Base-by-base conservation (phyloP, 2,797 vertebrate species). In the Poeciliopsis turneri region DNA sequence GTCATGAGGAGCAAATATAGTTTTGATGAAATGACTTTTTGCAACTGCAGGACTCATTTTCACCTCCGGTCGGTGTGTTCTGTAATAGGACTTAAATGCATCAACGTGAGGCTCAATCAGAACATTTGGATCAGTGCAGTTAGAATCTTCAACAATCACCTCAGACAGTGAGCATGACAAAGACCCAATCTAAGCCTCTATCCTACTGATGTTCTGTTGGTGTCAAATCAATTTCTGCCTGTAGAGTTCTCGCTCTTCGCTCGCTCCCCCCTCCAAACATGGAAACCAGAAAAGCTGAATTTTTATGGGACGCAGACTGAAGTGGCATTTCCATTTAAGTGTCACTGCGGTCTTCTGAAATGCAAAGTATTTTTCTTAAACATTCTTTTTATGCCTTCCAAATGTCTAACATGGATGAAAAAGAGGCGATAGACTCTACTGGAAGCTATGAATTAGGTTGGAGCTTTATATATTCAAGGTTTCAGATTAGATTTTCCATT, bases 211-310 rank as follows among this genome's bases (percentile, higher is more conserved):
- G 82, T 87, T 83, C 86, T 83, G 74, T 90, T 91, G 82, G 81
- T 88, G 83, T 87, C 81, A 90, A 94, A 94, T 94, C 64, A 4
- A 93, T 93, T 94, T 88, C 82, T 86, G 87, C 83, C 87, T 91
- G 92, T 83, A 36, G 66, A 77, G 74, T 79, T 90, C 84, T 84
- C 90, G 81, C 90, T 90, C 84, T 92, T 90, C 81, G 79, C 55
- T 70, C 85, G 18, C 49, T 23, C 2, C 49, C 15, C 15, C 1
- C 15, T 8, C 45, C 85, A 82, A 90, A 86, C 84, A 87, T 82
- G 77, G 77, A 85, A 85, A 77, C 80, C 84, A 87, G 81, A 85
- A 82, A 64, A 86, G 82, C 77, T 57, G 79, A 69, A 83, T 84
- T 90, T 87, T 82, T 80, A 88, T 83, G 77, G 20, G 64, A 73